These are phyloP conservation scores for Meganola albula DNA, from an alignment of 2,888 invertebrate genomes.

Conservation along the genomic window DNA sequence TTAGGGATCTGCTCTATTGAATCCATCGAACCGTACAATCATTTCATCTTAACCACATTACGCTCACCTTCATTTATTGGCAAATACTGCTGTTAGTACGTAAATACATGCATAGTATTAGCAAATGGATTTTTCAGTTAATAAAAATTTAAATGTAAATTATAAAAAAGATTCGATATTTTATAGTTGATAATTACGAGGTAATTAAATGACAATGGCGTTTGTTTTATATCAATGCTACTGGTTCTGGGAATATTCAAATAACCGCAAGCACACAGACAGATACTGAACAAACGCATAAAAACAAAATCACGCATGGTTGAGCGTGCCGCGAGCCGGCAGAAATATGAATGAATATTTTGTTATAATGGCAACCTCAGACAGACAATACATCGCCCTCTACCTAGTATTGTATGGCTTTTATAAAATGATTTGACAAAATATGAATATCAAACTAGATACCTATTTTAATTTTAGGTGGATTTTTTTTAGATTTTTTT, in stretches of 20 bases:
- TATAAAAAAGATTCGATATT: too few relatives aligned
- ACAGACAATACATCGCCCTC: conserved; percentile 39
- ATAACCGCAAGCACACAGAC: conserved; percentile 64
- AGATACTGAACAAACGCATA: conserved; percentile 68
- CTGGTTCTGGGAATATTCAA: conserved; percentile 58
- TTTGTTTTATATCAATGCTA: conserved; percentile 57
- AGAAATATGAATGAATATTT: conserved; percentile 69
- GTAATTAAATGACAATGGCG: too few relatives aligned
- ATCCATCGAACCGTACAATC: conserved; percentile 70
- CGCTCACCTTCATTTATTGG: conserved; percentile 42
- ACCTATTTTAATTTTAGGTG: background rate
- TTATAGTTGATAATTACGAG: too few relatives aligned
- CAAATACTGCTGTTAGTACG: too few relatives aligned
- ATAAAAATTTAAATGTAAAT: too few relatives aligned
- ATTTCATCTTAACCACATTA: conserved; percentile 55
- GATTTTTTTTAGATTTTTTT: background rate
- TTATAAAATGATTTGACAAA: background rate
- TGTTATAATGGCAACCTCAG: conserved; percentile 59
- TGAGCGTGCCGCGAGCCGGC: conserved; percentile 52
- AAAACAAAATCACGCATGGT: conserved; percentile 71
- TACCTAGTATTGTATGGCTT: too few relatives aligned
- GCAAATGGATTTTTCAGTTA: too few relatives aligned
- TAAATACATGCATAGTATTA: too few relatives aligned
- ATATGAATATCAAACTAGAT: background rate
- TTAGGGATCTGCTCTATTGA: conserved; percentile 72